phyloP scores from a whole-genome alignment of 2,113 vertebrate genomes.

The Oceanodroma tethys region DNA sequence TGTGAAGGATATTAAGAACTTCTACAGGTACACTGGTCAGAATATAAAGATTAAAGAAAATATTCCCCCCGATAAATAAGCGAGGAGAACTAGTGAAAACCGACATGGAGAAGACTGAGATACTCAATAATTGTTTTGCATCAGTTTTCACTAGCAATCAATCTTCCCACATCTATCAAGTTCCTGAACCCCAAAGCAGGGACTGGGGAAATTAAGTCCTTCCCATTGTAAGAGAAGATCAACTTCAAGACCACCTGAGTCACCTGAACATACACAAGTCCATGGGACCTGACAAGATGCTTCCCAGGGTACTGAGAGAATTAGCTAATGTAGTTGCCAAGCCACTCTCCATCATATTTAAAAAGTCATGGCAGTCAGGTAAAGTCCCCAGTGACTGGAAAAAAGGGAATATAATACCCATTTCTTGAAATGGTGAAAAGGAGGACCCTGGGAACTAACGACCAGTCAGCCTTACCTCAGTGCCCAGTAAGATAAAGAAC shows the following conservation, averaged over 20 bases:
- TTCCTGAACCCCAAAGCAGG: background rate
- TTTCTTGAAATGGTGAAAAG: background rate
- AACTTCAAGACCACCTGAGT: background rate
- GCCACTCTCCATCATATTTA: background rate
- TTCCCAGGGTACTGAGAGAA: background rate
- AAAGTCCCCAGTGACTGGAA: background rate
- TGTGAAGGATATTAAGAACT: background rate
- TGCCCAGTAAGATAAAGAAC: background rate
- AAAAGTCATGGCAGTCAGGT: background rate
- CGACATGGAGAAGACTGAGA: background rate
- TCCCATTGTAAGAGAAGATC: background rate
- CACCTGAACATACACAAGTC: background rate
- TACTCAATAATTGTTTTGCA: background rate
- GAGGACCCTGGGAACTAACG: background rate
- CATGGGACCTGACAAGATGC: too few relatives aligned
- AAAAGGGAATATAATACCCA: background rate
- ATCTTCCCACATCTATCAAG: background rate
- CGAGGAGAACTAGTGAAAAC: background rate
- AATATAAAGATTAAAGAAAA: background rate
- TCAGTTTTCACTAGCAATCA: background rate
- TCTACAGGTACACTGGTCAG: background rate
- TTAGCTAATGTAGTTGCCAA: background rate
- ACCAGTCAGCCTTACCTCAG: background rate
- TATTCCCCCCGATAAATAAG: fast-evolving
- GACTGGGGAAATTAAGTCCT: background rate